Conservation (phyloP, 2,113 vertebrate genomes). For the Speoplatyrhinus poulsoni region DNA sequence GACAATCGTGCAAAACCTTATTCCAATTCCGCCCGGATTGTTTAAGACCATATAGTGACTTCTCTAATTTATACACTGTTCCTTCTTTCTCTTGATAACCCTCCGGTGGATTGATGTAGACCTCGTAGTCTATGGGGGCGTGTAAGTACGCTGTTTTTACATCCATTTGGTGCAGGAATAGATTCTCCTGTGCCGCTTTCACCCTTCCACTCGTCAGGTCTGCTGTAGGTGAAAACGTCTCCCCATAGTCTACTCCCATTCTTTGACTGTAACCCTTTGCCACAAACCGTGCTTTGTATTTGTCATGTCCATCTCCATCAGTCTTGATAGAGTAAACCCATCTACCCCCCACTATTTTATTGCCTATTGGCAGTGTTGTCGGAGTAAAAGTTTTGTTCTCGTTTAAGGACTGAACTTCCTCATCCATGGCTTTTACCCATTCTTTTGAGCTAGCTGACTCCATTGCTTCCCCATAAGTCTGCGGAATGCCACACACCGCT, state of each 20-base stretch:
- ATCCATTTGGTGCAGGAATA: neutral
- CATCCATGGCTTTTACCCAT: conserved; percentile 1
- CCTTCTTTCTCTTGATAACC: conserved; percentile 20
- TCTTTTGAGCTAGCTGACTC: neutral
- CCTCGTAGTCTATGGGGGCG: neutral
- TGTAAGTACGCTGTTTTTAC: conserved; percentile 2
- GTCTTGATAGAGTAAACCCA: conserved; percentile 20
- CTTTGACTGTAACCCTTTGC: neutral
- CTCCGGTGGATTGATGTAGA: conserved; percentile 37
- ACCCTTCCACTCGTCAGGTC: conserved; percentile 18
- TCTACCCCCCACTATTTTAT: conserved; percentile 13
- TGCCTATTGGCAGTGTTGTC: conserved; percentile 22
- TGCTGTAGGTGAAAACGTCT: conserved; percentile 41
- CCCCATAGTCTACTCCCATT: conserved; percentile 1
- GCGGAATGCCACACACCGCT: conserved; percentile 13
- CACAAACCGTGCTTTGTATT: conserved; percentile 1
- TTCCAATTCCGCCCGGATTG: conserved; percentile 45
- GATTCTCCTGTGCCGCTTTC: conserved; percentile 6
- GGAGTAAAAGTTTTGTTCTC: conserved; percentile 25
- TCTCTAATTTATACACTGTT: conserved; percentile 40
- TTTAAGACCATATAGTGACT: conserved; percentile 43
- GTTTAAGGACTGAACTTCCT: neutral
- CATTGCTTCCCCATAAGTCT: neutral
- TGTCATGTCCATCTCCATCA: neutral
- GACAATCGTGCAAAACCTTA: conserved; percentile 24